Evolutionary conservation across 2,797 vertebrate genomes (phyloP).

Genomic region (Clarias laeviceps): DNA sequence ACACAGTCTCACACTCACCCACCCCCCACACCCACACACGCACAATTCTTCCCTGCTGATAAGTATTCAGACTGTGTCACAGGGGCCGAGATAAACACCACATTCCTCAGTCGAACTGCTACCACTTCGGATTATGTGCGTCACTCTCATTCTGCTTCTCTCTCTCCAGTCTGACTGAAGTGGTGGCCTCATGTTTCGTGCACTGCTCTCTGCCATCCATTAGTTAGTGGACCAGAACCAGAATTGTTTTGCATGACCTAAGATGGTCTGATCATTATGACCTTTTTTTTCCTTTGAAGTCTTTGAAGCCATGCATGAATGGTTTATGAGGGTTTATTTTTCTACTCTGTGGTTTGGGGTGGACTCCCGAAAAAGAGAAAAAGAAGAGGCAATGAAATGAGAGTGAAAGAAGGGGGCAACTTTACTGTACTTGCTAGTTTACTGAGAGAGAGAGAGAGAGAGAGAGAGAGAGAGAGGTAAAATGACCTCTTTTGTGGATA

Average conservation of each 20-base stretch:
- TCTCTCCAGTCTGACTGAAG: not conserved
- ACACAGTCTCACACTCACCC: not conserved
- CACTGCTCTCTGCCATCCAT: conserved; percentile 2
- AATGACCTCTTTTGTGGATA: not conserved
- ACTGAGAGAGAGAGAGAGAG: not conserved
- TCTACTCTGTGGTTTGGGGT: conserved; percentile 21
- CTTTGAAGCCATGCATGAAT: conserved; percentile 26
- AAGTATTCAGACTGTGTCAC: conserved; percentile 35
- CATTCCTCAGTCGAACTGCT: conserved; percentile 44
- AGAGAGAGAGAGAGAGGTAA: not conserved
- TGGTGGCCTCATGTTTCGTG: not conserved
- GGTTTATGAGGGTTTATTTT: conserved; percentile 18
- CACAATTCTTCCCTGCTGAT: conserved; percentile 42
- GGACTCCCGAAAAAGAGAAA: not conserved
- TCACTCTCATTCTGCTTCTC: conserved; percentile 18
- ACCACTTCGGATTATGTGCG: conserved; percentile 35
- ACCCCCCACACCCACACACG: not conserved
- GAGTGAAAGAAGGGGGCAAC: not conserved
- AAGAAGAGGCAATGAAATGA: conserved; percentile 14
- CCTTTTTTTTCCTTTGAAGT: not conserved
- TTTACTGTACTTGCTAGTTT: not conserved
- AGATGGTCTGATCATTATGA: conserved; percentile 10
- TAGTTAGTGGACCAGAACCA: conserved; percentile 8
- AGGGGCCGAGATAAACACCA: conserved; percentile 36
- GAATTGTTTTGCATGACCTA: conserved; percentile 18